Base-by-base conservation (phyloP, 2,888 invertebrate species). In the Tipula confusa region DNA sequence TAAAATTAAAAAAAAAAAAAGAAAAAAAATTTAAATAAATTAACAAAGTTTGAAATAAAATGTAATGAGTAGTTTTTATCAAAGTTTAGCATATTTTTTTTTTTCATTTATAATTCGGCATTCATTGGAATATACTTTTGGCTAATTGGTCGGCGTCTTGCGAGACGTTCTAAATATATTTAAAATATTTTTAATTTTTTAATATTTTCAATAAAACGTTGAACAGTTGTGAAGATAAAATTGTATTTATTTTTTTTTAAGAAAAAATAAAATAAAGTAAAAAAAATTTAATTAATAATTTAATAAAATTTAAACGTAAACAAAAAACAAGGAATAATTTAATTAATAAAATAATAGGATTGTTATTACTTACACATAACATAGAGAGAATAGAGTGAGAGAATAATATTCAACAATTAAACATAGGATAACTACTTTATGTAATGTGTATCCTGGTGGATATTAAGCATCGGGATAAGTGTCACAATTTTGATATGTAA, bases 111-210 rank as follows among this genome's bases (percentile, higher is more conserved):
- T 82, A 82, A 36, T 33, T 82, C 82, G 11, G 82, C 82, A 33
- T 31, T 82, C 82, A 82, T 82, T 82, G 82, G 82, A 82, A 82
- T 82, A 82, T 82, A 82, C 33, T 82, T 82, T 31, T 82, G 82
- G 13, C 18, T 82, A 33, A 33, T 15, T 82, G 29, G 29, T 80
- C 80, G 29, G 29, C 80, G 29, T 80, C 29, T 29, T n/a, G 29
- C 80, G n/a, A 80, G n/a, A 64, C 64, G 64, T 9, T 64, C 64
- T 64, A 24, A n/a, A n/a, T n/a, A n/a, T n/a, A n/a, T n/a, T n/a
- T n/a, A n/a, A n/a, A n/a, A n/a, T n/a, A n/a, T n/a, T n/a, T n/a
- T n/a, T n/a, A n/a, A n/a, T n/a, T n/a, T 64, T 64, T 64, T 9
- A 24, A 24, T 64, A 64, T 64, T 1, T 64, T 24, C 18, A 64